Evolutionary conservation across 2,113 vertebrate genomes (phyloP), one percentile per base, ranked within the genome.

Genomic region (Scalopus aquaticus): DNA sequence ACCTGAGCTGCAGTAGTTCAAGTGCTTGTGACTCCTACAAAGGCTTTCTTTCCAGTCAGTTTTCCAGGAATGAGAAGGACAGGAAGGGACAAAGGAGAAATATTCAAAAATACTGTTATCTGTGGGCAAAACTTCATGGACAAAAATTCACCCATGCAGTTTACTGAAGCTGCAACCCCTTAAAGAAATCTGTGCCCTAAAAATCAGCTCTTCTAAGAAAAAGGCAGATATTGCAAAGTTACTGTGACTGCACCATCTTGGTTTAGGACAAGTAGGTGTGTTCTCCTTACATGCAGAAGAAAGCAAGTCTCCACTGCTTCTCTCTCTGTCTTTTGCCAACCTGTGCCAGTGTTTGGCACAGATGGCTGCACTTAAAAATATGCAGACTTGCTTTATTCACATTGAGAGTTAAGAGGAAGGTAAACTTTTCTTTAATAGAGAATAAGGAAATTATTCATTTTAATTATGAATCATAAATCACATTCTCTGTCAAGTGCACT

Each of bases 381-480:
- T 67, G n/a, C 54, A 73, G 30, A 77, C 56, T 93, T 81, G 37
- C 74, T 42, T 85, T 58, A 35, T 81, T 76, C 82, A 60, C 0
- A 2, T 24, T 73, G 7, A n/a, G 92, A 22, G 6, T 78, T 91
- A 83, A 64, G 46, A 95, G 26, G 9, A 74, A 46, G 26, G 24
- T 93, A 28, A 16, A 32, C 17, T 85, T 82, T 79, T 83, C 58
- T 80, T 81, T 76, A 49, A 77, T 11, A 60, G 3, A 76, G 3
- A 88, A 84, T 56, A 87, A 56, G 84, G 73, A 88, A 89, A 87
- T 69, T 49, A 78, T 42, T 78, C 9, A 24, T 67, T 92, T 95
- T 54, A 83, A n/a, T 37, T 65, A n/a, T 60, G n/a, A 92, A 11
- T 82, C 62, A 84, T 70, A 69, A 70, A 84, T 85, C 30, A 78